Base-by-base conservation (phyloP, 2,113 vertebrate species). In the Seriola dumerili region DNA sequence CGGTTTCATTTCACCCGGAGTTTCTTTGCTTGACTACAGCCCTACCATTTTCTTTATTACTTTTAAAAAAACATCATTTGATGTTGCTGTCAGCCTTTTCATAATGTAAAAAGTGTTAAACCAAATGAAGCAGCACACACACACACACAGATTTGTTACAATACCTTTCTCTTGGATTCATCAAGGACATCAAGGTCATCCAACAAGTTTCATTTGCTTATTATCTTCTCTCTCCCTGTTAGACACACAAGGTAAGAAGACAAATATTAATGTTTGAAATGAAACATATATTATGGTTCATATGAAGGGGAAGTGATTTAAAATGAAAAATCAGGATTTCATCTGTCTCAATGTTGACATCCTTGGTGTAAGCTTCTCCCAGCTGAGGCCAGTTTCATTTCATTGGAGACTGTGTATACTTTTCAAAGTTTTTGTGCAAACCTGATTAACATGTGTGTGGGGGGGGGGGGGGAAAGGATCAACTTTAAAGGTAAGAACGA, bases 261-360 rank as follows among this genome's bases (percentile, higher is more conserved):
- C 79, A 82, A 91, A 92, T 89, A 91, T 90, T 87, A 81, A 32
- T 58, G 68, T 75, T 84, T 64, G 69, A 85, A 81, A 79, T 70
- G 8, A 88, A 87, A 50, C 61, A 73, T 66, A 52, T 57, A 75
- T 85, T 84, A 72, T 71, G 44, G 76, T 42, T 77, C 23, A 4
- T 52, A 52, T 44, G 46, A 71, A 83, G 73, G 65, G 50, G 38
- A 46, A 69, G 76, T 63, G 40, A 76, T 86, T 85, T 52, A 25
- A 89, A 81, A 83, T 84, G 64, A 73, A 68, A 72, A 80, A 75
- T 72, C 34, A 13, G 42, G 62, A 85, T 85, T 88, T 87, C 34
- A 72, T 71, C 67, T 14, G 0, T 76, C 80, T 69, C 74, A 16
- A 12, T 76, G 76, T 57, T 85, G 76, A 89, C 85, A 85, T 88